phyloP scores from a whole-genome alignment of 2,888 invertebrate genomes.

The Standfussiana lucernea region DNA sequence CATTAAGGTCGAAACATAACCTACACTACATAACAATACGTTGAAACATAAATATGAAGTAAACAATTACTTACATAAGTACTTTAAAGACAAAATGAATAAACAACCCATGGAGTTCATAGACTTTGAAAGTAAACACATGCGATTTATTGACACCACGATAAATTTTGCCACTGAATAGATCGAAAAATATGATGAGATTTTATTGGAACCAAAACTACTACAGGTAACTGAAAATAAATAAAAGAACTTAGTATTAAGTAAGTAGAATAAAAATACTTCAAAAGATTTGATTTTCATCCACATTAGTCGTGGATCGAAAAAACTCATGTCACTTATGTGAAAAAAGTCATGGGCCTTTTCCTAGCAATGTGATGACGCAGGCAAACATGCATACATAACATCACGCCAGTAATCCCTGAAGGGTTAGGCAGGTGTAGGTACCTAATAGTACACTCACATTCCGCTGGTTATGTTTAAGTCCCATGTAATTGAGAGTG shows the following conservation, averaged over 20 bases:
- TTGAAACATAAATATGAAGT: slow-evolving; percentile 24
- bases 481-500: too few species aligned
- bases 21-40: background rate
- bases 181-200: background rate
- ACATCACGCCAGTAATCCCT: too few species aligned
- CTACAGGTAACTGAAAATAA: background rate
- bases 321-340: too few species aligned
- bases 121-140: slow-evolving; percentile 2
- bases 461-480: too few species aligned
- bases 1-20: background rate
- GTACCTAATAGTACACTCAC: too few species aligned
- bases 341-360: background rate
- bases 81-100: slow-evolving; percentile 1
- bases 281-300: too few species aligned
- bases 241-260: background rate
- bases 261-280: too few species aligned
- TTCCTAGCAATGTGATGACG: background rate
- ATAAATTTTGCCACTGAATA: background rate
- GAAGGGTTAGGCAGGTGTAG: too few species aligned
- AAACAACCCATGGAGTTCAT: background rate
- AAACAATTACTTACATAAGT: slow-evolving; percentile 3
- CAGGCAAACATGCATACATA: background rate
- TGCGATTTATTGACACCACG: background rate
- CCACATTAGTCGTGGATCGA: too few species aligned
- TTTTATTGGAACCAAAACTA: background rate